A percentile compares a stretch with the other conserved stretches of the same genome.
phyloP scores from a whole-genome alignment of 30 jellyfish, hydroid and myxozoan species.

The Pelagia noctiluca region DNA sequence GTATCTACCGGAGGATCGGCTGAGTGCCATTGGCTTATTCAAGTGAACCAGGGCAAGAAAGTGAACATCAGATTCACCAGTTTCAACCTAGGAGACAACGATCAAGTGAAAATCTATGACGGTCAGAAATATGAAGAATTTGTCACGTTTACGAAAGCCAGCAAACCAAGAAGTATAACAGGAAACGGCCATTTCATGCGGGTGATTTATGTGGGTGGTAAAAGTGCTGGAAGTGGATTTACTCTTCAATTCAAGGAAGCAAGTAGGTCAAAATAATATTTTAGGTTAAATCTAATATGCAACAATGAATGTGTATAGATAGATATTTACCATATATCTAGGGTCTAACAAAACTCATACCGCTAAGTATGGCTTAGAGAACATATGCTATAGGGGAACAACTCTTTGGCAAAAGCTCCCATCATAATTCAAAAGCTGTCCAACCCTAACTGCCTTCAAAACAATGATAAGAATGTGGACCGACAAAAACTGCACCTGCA shows the following conservation, averaged over 20 bases:
- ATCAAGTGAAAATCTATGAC: constrained; percentile 68
- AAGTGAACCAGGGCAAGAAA: constrained; percentile 88
- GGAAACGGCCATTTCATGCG: constrained; percentile 81
- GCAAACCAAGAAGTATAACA: constrained; percentile 80
- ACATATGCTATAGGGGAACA: too few relatives aligned
- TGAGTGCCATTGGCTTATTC: constrained; percentile 90
- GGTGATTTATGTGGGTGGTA: constrained; percentile 66
- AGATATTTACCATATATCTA: too few relatives aligned
- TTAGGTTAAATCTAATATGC: too few relatives aligned
- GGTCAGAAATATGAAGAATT: constrained; percentile 76
- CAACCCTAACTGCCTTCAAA: too few relatives aligned
- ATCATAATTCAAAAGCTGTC: too few relatives aligned
- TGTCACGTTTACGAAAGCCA: constrained; percentile 76
- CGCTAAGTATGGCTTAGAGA: too few relatives aligned
- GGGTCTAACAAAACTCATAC: too few relatives aligned
- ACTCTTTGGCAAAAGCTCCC: too few relatives aligned
- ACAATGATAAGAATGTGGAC: too few relatives aligned
- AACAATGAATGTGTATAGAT: too few relatives aligned
- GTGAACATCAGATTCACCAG: constrained; percentile 68
- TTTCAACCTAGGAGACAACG: constrained; percentile 62
- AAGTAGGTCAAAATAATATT: constrained; percentile 55
- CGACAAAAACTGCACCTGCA: too few relatives aligned
- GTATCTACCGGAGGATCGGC: constrained; percentile 55
- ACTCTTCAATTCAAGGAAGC: constrained; percentile 68
- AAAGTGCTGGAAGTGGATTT: constrained; percentile 67